Base-by-base conservation (phyloP, 2,888 invertebrate genomes). In the Spialia ferax region DNA sequence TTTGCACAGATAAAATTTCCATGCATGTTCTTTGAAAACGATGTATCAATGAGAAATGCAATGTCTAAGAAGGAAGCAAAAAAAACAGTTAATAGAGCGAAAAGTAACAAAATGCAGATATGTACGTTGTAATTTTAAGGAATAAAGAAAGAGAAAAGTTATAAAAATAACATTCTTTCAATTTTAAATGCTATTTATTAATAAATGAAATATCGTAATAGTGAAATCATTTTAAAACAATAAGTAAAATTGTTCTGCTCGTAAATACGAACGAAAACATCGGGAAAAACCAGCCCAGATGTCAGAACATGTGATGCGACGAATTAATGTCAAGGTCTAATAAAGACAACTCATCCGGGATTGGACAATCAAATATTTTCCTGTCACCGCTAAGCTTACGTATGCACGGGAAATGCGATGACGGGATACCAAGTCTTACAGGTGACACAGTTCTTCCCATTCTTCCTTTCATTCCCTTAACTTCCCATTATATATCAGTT, bases 321-420 rank as follows among this genome's bases (percentile, higher is more conserved):
- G 50, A 59, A 65, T 65, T 65, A 65, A 65, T 65, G 65, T 65
- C 65, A 65, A 65, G 65, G 65, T 65, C 65, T 65, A 65, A 65
- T 65, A 65, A 65, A 65, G 52, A 59, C 29, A 38, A 50, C 38
- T 59, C 65, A 59, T 65, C 65, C 65, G 65, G 65, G 59, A 65
- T 65, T 65, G 59, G 50, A 65, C 59, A 65, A 66, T 66, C 66
- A 66, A 29, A 66, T 60, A 66, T 66, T 60, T 66, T 66, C 66
- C 66, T 66, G 65, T 52, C 59, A 52, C 38, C 52, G 38, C 59
- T 20, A 29, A 42, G 54, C 60, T 66, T 66, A 66, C 60, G 66
- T 66, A 55, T 55, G 66, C 66, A 61, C 66, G 66, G 66, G 60
- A 66, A 66, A 61, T 59, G 32, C 54, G 10, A 38, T 45, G 66